Evolutionary conservation across 2,888 invertebrate species (phyloP).

Genomic region (Xestia rhomboidea): DNA sequence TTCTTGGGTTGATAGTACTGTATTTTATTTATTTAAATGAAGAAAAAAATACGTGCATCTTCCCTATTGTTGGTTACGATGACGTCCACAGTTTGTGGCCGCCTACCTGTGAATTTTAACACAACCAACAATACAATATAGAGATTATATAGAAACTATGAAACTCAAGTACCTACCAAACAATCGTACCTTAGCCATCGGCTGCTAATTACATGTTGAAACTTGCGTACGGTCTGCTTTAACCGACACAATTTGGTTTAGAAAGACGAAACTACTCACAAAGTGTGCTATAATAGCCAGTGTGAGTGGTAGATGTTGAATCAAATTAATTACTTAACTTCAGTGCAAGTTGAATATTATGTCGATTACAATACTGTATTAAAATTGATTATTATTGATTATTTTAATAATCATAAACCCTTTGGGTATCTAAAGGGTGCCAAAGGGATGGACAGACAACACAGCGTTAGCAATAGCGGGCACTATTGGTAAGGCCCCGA

Average conservation of each 20-base stretch:
- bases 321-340: background rate
- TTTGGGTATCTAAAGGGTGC: background rate
- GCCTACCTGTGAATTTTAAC: conserved; percentile 44
- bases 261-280: conserved; percentile 15
- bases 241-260: conserved; percentile 27
- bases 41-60: no score
- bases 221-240: conserved; percentile 18
- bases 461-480: background rate
- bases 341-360: background rate
- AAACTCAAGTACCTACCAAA: conserved; percentile 33
- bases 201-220: conserved; percentile 45
- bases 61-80: conserved; percentile 13
- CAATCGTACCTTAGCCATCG: conserved; percentile 27
- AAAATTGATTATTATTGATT: background rate
- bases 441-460: background rate
- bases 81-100: background rate
- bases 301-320: conserved; percentile 1
- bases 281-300: conserved; percentile 5
- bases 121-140: conserved; percentile 26
- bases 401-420: no score
- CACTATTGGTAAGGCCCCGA: background rate
- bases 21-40: no score
- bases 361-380: conserved; percentile 1
- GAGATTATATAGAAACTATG: conserved; percentile 45
- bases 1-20: no score